These are phyloP conservation scores for Trachelus stipa DNA, from an alignment of 2,888 invertebrate genomes.

Conservation along the genomic window DNA sequence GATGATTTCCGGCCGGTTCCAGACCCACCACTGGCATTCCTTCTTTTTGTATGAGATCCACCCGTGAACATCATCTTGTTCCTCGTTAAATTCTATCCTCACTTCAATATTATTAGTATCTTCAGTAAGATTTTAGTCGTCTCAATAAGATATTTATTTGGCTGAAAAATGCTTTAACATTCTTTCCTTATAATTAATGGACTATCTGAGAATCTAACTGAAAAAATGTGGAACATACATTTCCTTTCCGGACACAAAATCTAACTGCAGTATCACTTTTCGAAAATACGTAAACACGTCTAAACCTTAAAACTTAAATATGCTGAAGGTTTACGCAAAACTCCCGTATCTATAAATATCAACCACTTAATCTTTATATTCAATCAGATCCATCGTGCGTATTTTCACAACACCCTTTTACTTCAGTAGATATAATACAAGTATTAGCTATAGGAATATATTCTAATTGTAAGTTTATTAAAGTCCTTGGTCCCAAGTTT, in stretches of 20 bases:
- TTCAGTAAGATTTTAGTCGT: neutral
- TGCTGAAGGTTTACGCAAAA: constrained; percentile 36
- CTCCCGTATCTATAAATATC: constrained; percentile 44
- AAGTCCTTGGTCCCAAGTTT: neutral
- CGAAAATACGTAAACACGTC: neutral
- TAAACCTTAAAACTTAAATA: constrained; percentile 12
- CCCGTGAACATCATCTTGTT: constrained; percentile 79
- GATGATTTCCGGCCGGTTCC: constrained; percentile 46
- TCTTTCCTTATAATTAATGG: neutral
- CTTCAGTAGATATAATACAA: neutral
- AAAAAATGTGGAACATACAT: neutral
- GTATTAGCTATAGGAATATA: neutral
- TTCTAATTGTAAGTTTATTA: neutral
- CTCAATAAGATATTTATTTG: neutral
- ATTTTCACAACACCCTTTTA: neutral
- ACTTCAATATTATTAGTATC: neutral
- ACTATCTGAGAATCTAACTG: neutral
- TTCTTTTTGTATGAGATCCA: constrained; percentile 73
- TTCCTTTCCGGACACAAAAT: neutral
- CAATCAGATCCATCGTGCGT: neutral
- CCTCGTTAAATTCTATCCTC: neutral
- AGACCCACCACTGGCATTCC: constrained; percentile 62
- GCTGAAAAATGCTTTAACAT: neutral
- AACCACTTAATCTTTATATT: constrained; percentile 20
- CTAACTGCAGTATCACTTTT: neutral